Evolutionary conservation across 2,113 vertebrate genomes (phyloP), one percentile per base, ranked within the genome.

Genomic region (Odocoileus virginianus): DNA sequence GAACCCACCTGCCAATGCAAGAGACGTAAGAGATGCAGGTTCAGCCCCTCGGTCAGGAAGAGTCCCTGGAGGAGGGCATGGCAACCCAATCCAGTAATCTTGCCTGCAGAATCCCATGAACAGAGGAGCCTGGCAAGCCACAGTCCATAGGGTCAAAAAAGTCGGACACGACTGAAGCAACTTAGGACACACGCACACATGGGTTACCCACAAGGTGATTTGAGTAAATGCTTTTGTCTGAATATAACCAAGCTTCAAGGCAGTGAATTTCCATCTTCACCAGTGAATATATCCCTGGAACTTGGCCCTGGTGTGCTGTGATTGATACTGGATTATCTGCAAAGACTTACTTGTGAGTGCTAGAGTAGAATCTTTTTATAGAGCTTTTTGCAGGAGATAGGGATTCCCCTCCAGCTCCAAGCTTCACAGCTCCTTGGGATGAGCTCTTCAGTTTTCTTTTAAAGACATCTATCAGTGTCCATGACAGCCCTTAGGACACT

Each of bases 381-480:
- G 33, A 54, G 33, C 55, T 86, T 64, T 33, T n/a, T 50, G 78
- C 7, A 83, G 23, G 45, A 91, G 91, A 40, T 16, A 17, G 12
- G 28, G 9, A 82, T 82, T 82, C 16, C 10, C 43, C 14, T 50
- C 16, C 47, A 28, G 82, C 7, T 16, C 45, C 27, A 86, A 30
- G 57, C 14, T 81, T 58, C 60, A 58, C 40, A 92, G 30, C 36
- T 78, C 19, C 52, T 82, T 82, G 23, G 45, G 52, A 40, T 57
- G 23, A 57, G 61, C 4, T 54, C 54, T 94, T 82, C 23, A 8
- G 15, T 60, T 87, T 40, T 60, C 50, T 36, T 87, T 87, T 74
- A 58, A 91, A 94, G 28, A 6, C 0, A 0, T 36, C n/a, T 23
- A 19, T 52, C 3, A 13, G 9, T 61, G 17, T 14, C 23, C 10